Conservation (phyloP, 2,888 invertebrate species). For the Cerceris rybyensis region DNA sequence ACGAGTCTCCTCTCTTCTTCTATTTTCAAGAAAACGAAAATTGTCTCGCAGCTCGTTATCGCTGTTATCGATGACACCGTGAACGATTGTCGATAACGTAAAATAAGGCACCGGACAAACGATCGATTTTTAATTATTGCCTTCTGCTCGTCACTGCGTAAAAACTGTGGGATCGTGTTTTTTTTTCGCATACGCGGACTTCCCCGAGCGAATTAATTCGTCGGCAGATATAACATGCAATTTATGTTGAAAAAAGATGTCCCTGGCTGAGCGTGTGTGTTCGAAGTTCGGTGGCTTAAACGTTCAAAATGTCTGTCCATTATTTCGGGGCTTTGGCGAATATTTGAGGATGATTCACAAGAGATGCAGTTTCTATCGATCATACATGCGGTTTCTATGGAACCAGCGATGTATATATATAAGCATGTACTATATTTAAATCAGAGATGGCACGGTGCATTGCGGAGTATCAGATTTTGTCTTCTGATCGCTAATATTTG, state of each 20-base stretch:
- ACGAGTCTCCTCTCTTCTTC: no score
- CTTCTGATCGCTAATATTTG: no score
- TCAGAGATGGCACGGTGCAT: not conserved
- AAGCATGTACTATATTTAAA: slow-evolving; percentile 2
- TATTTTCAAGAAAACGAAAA: no score
- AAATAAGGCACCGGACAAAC: not conserved
- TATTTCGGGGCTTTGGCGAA: slow-evolving; percentile 6
- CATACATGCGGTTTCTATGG: slow-evolving; percentile 33
- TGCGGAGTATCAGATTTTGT: not conserved
- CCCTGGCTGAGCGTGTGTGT: not conserved
- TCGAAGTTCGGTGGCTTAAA: slow-evolving; percentile 8
- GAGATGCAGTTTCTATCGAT: slow-evolving; percentile 23
- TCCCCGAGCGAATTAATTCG: not conserved
- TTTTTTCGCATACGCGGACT: not conserved
- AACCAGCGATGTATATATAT: not conserved
- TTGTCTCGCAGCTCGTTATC: no score
- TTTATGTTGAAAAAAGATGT: not conserved
- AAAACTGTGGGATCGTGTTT: not conserved
- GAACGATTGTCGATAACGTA: not conserved
- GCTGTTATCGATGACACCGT: not conserved
- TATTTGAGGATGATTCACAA: slow-evolving; percentile 26
- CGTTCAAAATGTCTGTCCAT: not conserved
- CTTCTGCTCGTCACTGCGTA: not conserved
- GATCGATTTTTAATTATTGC: not conserved
- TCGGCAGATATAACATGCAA: not conserved